These are phyloP conservation scores for Achroia grisella DNA, from an alignment of 1,140 invertebrate genomes.

Conservation along the genomic window DNA sequence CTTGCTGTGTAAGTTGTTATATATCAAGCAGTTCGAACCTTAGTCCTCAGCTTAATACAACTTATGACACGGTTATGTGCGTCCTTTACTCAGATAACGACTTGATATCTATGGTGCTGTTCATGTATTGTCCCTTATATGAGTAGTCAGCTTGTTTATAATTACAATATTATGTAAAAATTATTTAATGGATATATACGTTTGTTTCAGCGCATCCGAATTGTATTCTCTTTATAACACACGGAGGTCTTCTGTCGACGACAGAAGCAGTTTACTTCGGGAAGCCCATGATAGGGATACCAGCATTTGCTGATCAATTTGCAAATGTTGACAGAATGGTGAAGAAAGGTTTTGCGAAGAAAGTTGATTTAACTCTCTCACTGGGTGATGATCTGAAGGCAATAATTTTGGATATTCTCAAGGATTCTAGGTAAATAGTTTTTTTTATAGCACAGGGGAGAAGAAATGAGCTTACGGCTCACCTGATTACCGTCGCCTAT, in stretches of 20 bases:
- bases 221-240: slow-evolving; percentile 77
- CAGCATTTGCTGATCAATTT: slow-evolving; percentile 76
- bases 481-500: not conserved
- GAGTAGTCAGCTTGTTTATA: too few relatives aligned
- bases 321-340: slow-evolving; percentile 59
- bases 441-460: not conserved
- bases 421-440: slow-evolving; percentile 3
- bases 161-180: too few relatives aligned
- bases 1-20: too few relatives aligned
- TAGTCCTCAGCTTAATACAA: too few relatives aligned
- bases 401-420: slow-evolving; percentile 7
- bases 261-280: slow-evolving; percentile 78
- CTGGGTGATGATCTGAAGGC: slow-evolving; percentile 1
- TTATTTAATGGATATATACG: too few relatives aligned
- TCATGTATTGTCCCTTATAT: too few relatives aligned
- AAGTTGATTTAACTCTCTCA: slow-evolving; percentile 14
- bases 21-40: too few relatives aligned
- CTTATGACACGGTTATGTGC: too few relatives aligned
- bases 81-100: too few relatives aligned
- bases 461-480: not conserved
- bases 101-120: too few relatives aligned
- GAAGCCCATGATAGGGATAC: slow-evolving; percentile 77
- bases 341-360: slow-evolving; percentile 38
- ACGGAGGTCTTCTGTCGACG: slow-evolving; percentile 77
- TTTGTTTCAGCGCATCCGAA: slow-evolving; percentile 76